These are phyloP conservation scores for Rapana venosa DNA, from an alignment of 2,888 invertebrate species.

Conservation along the genomic window DNA sequence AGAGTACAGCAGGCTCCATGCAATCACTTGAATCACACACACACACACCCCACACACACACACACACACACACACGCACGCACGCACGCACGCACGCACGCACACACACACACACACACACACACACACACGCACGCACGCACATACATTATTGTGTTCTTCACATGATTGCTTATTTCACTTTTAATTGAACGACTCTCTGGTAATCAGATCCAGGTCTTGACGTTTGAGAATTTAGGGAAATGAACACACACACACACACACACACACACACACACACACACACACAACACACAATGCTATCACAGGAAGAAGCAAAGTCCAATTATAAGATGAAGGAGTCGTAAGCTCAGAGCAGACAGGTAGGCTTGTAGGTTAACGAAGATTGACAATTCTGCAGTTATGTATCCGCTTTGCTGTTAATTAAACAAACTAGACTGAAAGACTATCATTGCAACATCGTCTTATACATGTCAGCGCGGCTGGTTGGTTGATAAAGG, in stretches of 20 bases:
- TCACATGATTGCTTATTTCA: too few species aligned
- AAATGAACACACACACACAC: neutral
- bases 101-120: neutral
- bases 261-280: conserved; percentile 18
- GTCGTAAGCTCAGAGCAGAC: too few species aligned
- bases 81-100: neutral
- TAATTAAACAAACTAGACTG: too few species aligned
- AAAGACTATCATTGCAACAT: too few species aligned
- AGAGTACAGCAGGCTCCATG: too few species aligned
- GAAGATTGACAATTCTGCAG: too few species aligned
- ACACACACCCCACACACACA: neutral
- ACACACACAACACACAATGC: neutral
- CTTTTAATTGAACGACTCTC: too few species aligned
- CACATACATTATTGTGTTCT: neutral
- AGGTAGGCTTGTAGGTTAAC: too few species aligned
- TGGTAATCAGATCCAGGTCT: too few species aligned
- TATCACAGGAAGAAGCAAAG: neutral
- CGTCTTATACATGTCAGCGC: too few species aligned
- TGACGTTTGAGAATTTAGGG: neutral
- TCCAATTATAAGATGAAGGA: neutral
- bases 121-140: neutral
- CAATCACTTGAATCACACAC: neutral
- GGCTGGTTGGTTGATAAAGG: too few species aligned
- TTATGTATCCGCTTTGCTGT: too few species aligned
- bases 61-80: neutral